These are phyloP conservation scores for Altica lythri DNA, from an alignment of 2,888 invertebrate genomes.

Conservation along the genomic window DNA sequence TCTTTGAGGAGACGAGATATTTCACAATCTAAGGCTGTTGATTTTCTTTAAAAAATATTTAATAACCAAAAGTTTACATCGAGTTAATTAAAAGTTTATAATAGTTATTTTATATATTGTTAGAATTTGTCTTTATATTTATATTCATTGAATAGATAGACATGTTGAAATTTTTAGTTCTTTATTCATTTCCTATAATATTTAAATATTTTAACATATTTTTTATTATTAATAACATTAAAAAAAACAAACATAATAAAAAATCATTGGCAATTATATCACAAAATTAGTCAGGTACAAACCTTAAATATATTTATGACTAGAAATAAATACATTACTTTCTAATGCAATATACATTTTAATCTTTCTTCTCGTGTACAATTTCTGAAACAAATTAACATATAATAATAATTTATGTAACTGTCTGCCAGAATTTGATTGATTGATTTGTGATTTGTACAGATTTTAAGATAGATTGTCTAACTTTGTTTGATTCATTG, in stretches of 20 bases:
- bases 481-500: no score
- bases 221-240: slow-evolving; percentile 6
- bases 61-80: slow-evolving; percentile 44
- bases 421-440: no score
- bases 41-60: slow-evolving; percentile 49
- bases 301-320: slow-evolving; percentile 3
- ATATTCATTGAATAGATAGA: slow-evolving; percentile 45
- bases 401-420: no score
- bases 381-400: slow-evolving; percentile 46
- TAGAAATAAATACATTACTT: no score
- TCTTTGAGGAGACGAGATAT: slow-evolving; percentile 52
- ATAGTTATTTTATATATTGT: slow-evolving; percentile 52
- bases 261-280: slow-evolving; percentile 17
- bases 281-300: slow-evolving; percentile 22
- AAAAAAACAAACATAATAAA: slow-evolving; percentile 1
- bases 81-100: slow-evolving; percentile 42
- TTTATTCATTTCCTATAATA: slow-evolving; percentile 8
- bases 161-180: slow-evolving; percentile 23
- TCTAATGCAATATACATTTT: no score
- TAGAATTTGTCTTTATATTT: slow-evolving; percentile 53
- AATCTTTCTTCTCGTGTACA: slow-evolving; percentile 59
- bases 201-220: slow-evolving; percentile 3
- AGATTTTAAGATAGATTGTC: no score
- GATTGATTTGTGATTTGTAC: no score
- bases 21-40: slow-evolving; percentile 56